A percentile compares a stretch with the other conserved stretches of the same genome.
phyloP scores from a whole-genome alignment of 2,113 vertebrate species.

The Sceloporus undulatus region DNA sequence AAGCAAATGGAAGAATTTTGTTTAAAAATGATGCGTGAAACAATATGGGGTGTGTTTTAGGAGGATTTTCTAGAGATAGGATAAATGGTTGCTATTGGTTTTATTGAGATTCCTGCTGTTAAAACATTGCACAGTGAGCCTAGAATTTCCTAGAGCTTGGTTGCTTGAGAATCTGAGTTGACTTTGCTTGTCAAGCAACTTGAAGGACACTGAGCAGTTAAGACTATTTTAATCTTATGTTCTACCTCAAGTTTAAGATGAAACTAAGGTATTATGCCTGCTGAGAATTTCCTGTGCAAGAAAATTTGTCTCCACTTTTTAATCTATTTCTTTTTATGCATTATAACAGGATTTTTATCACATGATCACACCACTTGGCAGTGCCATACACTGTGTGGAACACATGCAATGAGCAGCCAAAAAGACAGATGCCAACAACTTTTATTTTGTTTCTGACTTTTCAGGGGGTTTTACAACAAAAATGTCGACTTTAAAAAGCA shows the following conservation, averaged over 20 bases:
- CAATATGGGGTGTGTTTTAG: conserved; percentile 43
- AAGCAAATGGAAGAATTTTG: conserved; percentile 52
- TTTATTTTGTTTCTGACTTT: conserved; percentile 44
- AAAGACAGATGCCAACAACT: conserved; percentile 25
- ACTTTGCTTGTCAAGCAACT: conserved; percentile 11
- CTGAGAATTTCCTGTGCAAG: conserved; percentile 24
- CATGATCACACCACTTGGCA: conserved; percentile 10
- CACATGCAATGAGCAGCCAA: neutral
- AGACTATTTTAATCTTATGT: conserved; percentile 29
- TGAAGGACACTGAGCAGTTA: conserved; percentile 12
- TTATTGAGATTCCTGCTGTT: conserved; percentile 21
- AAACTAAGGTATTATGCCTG: neutral
- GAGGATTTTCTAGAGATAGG: conserved; percentile 40
- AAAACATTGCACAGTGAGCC: conserved; percentile 6
- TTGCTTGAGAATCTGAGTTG: conserved; percentile 25
- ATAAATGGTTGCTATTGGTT: neutral
- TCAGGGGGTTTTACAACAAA: conserved; percentile 48
- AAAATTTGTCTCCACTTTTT: conserved; percentile 32
- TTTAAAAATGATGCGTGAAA: conserved; percentile 46
- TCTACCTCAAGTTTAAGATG: conserved; percentile 11
- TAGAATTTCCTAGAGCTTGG: conserved; percentile 34
- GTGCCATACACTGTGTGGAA: conserved; percentile 30
- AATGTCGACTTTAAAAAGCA: conserved; percentile 57
- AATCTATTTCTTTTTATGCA: conserved; percentile 45
- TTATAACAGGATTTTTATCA: conserved; percentile 30